These are phyloP conservation scores for Sorex fumeus DNA, from an alignment of 2,113 vertebrate species.

Conservation along the genomic window DNA sequence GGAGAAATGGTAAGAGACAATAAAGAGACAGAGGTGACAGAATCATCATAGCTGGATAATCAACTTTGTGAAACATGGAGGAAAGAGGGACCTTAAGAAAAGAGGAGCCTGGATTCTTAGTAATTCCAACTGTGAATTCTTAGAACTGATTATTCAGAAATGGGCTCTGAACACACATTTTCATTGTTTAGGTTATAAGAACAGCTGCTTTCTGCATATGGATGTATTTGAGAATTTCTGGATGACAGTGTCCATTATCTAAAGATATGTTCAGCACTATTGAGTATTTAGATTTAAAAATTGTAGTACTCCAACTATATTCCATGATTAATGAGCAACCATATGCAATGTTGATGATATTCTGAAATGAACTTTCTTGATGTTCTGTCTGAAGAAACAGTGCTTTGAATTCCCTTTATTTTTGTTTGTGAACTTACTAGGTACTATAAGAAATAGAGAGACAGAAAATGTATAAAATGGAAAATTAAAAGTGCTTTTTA, in stretches of 20 bases:
- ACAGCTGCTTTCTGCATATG: not conserved
- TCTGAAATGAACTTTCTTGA: slow-evolving; percentile 8
- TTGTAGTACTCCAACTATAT: not conserved
- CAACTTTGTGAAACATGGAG: not conserved
- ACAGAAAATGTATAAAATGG: slow-evolving; percentile 4
- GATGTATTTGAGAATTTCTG: slow-evolving; percentile 43
- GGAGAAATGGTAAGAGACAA: not conserved
- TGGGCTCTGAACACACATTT: not conserved
- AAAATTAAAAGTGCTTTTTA: too few relatives aligned
- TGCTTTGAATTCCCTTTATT: not conserved
- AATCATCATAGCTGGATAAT: not conserved
- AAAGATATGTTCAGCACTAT: not conserved
- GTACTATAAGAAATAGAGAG: not conserved
- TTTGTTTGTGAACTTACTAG: slow-evolving; percentile 22
- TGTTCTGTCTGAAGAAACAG: slow-evolving; percentile 14
- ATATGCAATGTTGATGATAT: not conserved
- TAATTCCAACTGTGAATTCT: not conserved
- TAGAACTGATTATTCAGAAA: not conserved
- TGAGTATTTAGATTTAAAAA: not conserved
- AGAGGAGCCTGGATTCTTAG: not conserved
- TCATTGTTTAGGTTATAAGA: not conserved
- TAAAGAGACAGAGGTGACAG: not conserved
- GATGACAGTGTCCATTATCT: not conserved
- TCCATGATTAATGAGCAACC: not conserved
- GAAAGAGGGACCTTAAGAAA: not conserved